Base-by-base conservation (phyloP, 2,888 invertebrate genomes). In the Eremobia ochroleuca region DNA sequence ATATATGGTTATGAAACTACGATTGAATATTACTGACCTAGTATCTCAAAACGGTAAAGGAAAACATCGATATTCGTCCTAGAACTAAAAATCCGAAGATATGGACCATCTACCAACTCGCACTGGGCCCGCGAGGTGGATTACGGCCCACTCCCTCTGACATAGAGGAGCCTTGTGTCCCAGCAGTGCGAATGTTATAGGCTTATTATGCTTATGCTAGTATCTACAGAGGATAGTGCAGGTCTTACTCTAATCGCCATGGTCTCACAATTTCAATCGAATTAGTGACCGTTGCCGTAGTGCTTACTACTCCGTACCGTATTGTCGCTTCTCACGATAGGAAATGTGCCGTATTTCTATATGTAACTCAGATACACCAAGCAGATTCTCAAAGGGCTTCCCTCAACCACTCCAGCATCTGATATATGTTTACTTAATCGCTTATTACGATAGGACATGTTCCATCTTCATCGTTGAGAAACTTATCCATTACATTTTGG, bases 251-350 rank as follows among this genome's bases (percentile, higher is more conserved):
- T 70, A 62, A 82, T 71, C 66, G 9, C 28, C 55, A 61, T 59
- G 37, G 37, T 67, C 40, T 46, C 11, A 37, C 61, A 72, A 58
- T 69, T 13, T 37, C 64, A 79, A 84, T 80, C 31, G 46, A 74
- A 80, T 85, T 84, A 75, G 37, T n/a, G 18, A 49, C 46, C 18
- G 15, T 28, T 49, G 46, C 4, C 34, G 43, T 31, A 58, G 28
- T 28, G 43, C 21, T 52, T 46, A 59, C 49, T 34, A 31, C 43
- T 66, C 21, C 25, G 9, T 43, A 28, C 15, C 11, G 11, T 34
- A 58, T 31, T 66, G 49, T 49, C 18, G 18, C 46, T 18, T 37
- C 43, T 59, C 49, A 65, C 28, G 67, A 83, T 18, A 78, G 11
- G 4, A 68, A 65, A 65, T 40, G 3, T n/a, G n/a, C n/a, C n/a